A percentile compares a stretch with the other conserved stretches of the same genome.
These are phyloP conservation scores for Plumapathes pennacea DNA, from an alignment of 92 coral and sea anemone genomes.

Conservation along the genomic window DNA sequence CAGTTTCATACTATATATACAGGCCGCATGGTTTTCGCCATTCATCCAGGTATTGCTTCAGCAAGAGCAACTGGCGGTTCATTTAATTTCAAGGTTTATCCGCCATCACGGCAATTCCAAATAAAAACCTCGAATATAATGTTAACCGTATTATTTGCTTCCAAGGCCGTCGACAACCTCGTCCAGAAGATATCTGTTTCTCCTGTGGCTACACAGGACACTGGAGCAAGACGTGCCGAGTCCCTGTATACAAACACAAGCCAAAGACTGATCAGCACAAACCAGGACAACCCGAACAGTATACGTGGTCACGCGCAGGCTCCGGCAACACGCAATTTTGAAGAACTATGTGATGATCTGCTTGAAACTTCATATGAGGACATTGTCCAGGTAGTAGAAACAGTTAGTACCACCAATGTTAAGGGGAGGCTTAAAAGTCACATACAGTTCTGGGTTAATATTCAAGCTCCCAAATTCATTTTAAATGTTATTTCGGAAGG, in stretches of 20 bases:
- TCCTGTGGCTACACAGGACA: conserved; percentile 5
- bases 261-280: neutral
- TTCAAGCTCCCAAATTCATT: conserved; percentile 5
- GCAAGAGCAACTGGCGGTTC: no score
- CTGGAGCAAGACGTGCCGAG: conserved; percentile 16
- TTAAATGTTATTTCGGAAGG: neutral
- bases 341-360: conserved; percentile 5
- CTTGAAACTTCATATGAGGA: conserved; percentile 3
- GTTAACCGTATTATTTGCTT: no score
- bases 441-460: conserved; percentile 10
- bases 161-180: conserved; percentile 1
- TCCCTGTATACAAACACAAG: conserved; percentile 4
- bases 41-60: no score
- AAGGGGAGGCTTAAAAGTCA: neutral
- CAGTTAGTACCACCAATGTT: neutral
- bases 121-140: no score
- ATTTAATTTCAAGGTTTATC: no score
- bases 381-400: conserved; percentile 9
- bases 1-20: no score
- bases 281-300: conserved; percentile 7
- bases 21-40: no score
- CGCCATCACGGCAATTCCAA: no score
- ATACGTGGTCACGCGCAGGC: neutral
- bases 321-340: neutral
- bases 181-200: conserved; percentile 2